Base-by-base conservation (phyloP, 1,140 invertebrate genomes). In the Potamilus streckersoni region DNA sequence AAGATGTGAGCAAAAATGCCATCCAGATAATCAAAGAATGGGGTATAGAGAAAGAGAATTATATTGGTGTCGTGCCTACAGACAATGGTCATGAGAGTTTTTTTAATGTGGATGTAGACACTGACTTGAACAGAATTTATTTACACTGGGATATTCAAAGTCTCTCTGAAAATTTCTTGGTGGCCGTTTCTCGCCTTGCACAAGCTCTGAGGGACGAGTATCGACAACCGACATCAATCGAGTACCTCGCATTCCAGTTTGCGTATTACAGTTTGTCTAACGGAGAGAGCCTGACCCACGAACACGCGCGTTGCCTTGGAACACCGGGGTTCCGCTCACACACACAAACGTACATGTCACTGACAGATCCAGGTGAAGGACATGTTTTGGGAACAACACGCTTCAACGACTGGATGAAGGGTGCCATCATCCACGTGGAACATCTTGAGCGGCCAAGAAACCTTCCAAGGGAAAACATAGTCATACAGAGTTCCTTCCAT, bases 351-450 rank as follows among this genome's bases (percentile, higher is more conserved):
- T 38, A 38, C 38, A 38, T 38, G 38, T 38, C 38, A 0, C 38
- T 38, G 38, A 38, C 38, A 38, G 38, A 38, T 38, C 38, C 38
- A 2, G 38, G 38, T 38, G 38, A 38, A 38, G 38, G 38, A 0
- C 83, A 84, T 64, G 77, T 83, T 19, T 71, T 83, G 62, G 83
- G 83, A 1, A 84, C 83, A 6, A 84, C 83, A 11, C 72, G 83
- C 15, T 83, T 80, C 58, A 71, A 68, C 27, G 82, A 83, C 8
- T 83, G 83, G 83, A 80, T 84, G 80, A 68, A 79, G 69, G 83
- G 83, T 19, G 80, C 81, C 56, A 82, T 84, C 23, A 78, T 84
- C 31, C 81, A 84, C 66, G 83, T 84, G 64, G 83, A 84, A 72
- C 83, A 84, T 75, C 67, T 84, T 55, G 83, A 83, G 69, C 69